Conservation (phyloP, 37 sponge, comb jelly and placozoan genomes). For the Aphrocallistes beatrix region DNA sequence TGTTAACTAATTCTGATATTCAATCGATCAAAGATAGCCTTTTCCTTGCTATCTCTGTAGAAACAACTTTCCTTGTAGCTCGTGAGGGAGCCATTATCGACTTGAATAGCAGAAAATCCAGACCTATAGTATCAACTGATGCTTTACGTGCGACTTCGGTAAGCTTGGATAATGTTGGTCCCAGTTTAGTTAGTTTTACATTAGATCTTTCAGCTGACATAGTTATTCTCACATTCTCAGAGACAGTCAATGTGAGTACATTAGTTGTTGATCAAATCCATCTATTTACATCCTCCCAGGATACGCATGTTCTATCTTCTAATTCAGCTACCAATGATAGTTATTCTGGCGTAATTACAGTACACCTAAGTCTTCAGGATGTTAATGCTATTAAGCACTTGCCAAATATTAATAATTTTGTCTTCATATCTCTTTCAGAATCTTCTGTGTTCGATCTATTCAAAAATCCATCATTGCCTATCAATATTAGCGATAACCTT, state of each 20-base stretch:
- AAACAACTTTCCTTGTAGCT: conserved; percentile 14
- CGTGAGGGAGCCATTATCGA: background rate
- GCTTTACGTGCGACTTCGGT: conserved; percentile 21
- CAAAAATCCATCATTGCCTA: background rate
- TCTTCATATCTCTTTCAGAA: background rate
- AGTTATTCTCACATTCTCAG: conserved; percentile 34
- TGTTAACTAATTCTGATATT: conserved; percentile 7
- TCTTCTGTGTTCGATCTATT: background rate
- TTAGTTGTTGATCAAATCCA: conserved; percentile 22
- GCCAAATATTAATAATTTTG: background rate
- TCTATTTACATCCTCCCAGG: background rate
- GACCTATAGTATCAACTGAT: background rate
- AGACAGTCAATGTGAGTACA: conserved; percentile 30
- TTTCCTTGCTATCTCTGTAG: background rate
- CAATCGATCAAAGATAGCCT: conserved; percentile 1
- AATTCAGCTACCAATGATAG: background rate
- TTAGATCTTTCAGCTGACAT: conserved; percentile 24
- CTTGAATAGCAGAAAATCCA: background rate
- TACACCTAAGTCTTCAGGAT: background rate
- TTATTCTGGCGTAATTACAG: background rate
- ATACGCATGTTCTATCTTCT: background rate
- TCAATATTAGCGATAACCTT: background rate
- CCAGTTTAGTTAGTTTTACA: conserved; percentile 21
- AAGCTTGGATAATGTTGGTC: conserved; percentile 27
- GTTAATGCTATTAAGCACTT: background rate